These are phyloP conservation scores for Bombyx huttoni DNA, from an alignment of 2,888 invertebrate species.

Conservation along the genomic window DNA sequence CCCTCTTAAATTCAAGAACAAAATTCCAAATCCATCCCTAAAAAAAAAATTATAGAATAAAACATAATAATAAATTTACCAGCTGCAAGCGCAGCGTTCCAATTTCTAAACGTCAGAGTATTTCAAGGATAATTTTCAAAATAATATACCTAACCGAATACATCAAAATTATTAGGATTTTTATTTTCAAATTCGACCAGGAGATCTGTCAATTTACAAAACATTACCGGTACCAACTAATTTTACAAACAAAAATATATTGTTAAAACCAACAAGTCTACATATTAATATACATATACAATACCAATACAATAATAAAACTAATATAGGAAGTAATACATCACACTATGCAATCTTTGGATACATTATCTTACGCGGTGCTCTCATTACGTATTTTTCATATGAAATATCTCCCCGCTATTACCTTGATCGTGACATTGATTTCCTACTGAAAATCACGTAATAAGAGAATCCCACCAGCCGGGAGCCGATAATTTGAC, in stretches of 20 bases:
- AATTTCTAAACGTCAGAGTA: constrained; percentile 11
- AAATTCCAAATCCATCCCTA: constrained; percentile 22
- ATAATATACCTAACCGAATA: neutral
- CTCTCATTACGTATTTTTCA: constrained; percentile 8
- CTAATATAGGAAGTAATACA: constrained; percentile 59
- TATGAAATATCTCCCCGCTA: too few relatives aligned
- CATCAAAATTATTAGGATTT: constrained; percentile 2
- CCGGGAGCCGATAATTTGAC: neutral
- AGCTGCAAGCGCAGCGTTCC: constrained; percentile 17
- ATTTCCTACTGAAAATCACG: neutral
- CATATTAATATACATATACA: constrained; percentile 22
- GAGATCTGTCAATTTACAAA: constrained; percentile 45
- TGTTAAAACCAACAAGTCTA: constrained; percentile 46
- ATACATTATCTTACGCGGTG: constrained; percentile 54
- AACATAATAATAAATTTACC: constrained; percentile 20
- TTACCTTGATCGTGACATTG: neutral
- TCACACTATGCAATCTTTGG: constrained; percentile 69
- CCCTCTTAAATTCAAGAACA: constrained; percentile 13
- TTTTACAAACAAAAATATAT: constrained; percentile 39
- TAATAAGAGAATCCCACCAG: neutral
- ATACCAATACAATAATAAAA: constrained; percentile 60
- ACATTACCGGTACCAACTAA: constrained; percentile 38
- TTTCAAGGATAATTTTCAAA: constrained; percentile 3
- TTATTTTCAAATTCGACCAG: constrained; percentile 33
- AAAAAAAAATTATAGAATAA: constrained; percentile 13